Percentiles rank a stretch among this genome's conserved stretches.
Conservation (phyloP, 2,797 vertebrate species). For the Zalophus californianus region DNA sequence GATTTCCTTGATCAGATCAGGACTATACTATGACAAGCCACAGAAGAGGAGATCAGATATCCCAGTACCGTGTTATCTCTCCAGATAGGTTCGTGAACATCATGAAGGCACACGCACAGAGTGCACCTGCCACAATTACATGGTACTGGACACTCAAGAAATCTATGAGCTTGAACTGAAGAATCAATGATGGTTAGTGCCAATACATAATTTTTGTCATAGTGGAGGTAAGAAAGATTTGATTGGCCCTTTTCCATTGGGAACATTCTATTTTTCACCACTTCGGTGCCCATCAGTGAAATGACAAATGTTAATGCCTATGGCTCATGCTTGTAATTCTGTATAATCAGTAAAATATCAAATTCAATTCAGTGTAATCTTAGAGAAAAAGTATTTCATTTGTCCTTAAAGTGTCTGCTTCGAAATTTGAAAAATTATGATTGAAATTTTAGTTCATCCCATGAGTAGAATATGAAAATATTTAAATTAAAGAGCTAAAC, state of each 20-base stretch:
- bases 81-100: background rate
- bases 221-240: background rate
- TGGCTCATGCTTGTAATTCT: background rate
- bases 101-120: background rate
- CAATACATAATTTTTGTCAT: background rate
- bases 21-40: background rate
- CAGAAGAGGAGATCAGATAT: background rate
- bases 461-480: background rate
- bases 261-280: background rate
- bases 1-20: background rate
- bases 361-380: background rate
- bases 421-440: background rate
- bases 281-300: background rate
- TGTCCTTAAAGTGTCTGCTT: background rate
- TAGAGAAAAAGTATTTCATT: background rate
- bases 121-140: background rate
- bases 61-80: background rate
- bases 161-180: background rate
- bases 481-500: background rate
- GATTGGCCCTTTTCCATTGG: background rate
- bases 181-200: background rate
- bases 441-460: background rate
- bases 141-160: background rate
- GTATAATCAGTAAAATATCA: background rate
- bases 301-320: background rate